Percentiles rank a stretch among this genome's conserved stretches.
These are phyloP conservation scores for Alca torda DNA, from an alignment of 2,797 vertebrate species.

Conservation along the genomic window DNA sequence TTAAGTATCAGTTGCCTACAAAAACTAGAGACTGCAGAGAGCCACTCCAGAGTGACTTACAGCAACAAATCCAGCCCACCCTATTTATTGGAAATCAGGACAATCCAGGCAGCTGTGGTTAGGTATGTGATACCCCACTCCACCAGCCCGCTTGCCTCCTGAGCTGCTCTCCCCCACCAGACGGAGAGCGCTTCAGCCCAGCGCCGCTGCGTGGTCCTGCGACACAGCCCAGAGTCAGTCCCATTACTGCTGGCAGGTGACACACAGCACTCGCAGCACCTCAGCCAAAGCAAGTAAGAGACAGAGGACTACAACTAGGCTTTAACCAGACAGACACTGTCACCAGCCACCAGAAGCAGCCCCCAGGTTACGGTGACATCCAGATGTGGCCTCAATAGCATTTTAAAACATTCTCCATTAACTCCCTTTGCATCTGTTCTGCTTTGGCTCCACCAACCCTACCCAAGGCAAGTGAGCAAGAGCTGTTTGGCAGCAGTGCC, in stretches of 20 bases:
- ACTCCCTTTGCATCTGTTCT: background rate
- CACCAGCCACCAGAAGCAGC: background rate
- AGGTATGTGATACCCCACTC: rapidly evolving
- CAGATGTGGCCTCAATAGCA: background rate
- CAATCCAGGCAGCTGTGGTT: background rate
- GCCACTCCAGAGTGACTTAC: background rate
- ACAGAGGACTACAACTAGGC: background rate
- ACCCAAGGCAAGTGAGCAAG: background rate
- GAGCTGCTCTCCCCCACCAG: background rate
- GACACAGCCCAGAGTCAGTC: background rate
- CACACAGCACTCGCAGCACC: background rate
- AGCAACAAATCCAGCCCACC: background rate
- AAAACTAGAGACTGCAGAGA: background rate
- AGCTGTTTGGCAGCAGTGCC: background rate
- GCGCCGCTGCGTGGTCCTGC: background rate
- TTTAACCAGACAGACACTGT: background rate
- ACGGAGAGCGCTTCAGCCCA: background rate
- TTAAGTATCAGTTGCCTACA: background rate
- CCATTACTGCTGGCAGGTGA: background rate
- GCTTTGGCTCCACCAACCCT: background rate
- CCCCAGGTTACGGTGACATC: background rate
- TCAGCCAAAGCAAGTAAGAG: background rate
- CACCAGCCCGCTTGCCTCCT: background rate
- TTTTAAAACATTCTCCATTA: background rate
- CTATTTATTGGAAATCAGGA: background rate